Evolutionary conservation across 2,113 vertebrate species (phyloP).

Genomic region (Picathartes gymnocephalus): DNA sequence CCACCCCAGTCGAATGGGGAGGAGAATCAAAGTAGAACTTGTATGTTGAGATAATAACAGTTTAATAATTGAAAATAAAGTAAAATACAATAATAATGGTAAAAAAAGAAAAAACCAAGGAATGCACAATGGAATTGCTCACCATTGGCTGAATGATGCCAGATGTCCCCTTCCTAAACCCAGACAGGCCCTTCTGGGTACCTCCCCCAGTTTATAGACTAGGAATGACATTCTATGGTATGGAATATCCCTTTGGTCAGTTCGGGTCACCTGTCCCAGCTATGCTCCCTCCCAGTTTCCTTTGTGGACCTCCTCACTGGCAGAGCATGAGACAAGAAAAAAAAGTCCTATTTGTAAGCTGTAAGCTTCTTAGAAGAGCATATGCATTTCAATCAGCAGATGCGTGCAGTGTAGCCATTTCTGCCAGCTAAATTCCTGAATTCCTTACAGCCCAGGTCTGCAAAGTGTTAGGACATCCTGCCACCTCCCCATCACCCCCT

Average conservation of each 20-base stretch:
- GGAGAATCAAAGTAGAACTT: neutral
- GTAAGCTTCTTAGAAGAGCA: neutral
- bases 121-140: neutral
- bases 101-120: neutral
- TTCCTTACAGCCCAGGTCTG: neutral
- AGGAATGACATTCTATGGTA: neutral
- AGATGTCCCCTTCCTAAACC: neutral
- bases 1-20: neutral
- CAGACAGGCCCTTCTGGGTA: neutral
- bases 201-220: neutral
- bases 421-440: neutral
- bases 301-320: neutral
- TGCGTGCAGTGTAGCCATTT: neutral
- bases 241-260: neutral
- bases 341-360: neutral
- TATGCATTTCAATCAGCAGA: neutral
- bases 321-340: neutral
- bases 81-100: neutral
- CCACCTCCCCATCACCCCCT: rapidly evolving
- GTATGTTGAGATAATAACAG: neutral
- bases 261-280: neutral
- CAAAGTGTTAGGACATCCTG: neutral
- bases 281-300: neutral
- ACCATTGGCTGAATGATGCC: neutral
- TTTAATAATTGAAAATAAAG: neutral